Conservation (phyloP, 2,888 invertebrate species). For the Schrankia costaestrigalis region DNA sequence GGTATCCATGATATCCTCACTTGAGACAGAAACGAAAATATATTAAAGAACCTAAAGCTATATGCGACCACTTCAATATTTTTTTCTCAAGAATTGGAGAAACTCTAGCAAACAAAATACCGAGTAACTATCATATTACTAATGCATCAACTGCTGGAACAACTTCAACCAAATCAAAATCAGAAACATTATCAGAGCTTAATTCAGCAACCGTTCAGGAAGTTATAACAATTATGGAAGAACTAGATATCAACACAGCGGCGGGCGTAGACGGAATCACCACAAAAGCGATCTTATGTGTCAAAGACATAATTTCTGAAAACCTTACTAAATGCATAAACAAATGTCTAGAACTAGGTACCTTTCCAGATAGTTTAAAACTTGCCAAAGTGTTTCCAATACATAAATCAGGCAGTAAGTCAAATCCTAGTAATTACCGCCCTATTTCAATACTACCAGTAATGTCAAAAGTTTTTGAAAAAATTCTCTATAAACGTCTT, state of each 20-base stretch:
- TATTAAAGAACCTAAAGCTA: slow-evolving; percentile 14
- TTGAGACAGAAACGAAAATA: slow-evolving; percentile 1
- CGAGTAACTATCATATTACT: too few species aligned
- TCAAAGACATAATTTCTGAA: background rate
- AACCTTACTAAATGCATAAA: background rate
- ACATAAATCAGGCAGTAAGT: slow-evolving; percentile 1
- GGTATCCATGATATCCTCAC: slow-evolving; percentile 7
- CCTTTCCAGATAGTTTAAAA: slow-evolving; percentile 3
- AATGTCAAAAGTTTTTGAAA: slow-evolving; percentile 7
- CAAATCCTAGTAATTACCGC: slow-evolving; percentile 3
- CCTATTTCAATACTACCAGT: slow-evolving; percentile 6
- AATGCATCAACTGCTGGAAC: too few species aligned
- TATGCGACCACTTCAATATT: too few species aligned
- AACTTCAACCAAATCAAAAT: too few species aligned
- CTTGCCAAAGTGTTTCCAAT: slow-evolving; percentile 1
- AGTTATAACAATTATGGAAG: background rate
- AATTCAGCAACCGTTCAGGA: background rate
- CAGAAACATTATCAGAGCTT: too few species aligned
- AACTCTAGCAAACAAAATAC: too few species aligned
- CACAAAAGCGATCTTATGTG: background rate
- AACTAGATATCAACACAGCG: background rate
- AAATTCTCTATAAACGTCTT: background rate
- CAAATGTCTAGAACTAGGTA: background rate
- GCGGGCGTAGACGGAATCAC: background rate
- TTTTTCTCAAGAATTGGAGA: too few species aligned